phyloP scores from a whole-genome alignment of 2,113 vertebrate species.

The Thryonomys swinderianus region DNA sequence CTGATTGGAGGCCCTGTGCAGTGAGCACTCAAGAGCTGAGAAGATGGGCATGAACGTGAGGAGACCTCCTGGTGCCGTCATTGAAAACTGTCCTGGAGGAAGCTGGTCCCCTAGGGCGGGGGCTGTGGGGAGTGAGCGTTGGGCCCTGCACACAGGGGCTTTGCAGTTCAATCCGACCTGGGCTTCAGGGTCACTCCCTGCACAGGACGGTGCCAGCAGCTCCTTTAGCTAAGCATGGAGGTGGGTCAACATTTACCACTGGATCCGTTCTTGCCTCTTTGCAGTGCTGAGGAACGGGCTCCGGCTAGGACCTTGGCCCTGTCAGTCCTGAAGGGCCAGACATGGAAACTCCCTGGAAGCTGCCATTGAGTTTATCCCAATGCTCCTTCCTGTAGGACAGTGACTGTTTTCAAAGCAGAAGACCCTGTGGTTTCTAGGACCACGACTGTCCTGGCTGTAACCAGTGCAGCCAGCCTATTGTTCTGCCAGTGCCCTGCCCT shows the following conservation, averaged over 20 bases:
- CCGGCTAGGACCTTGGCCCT: not conserved
- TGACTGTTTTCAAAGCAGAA: not conserved
- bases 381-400: not conserved
- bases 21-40: not conserved
- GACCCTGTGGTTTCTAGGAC: not conserved
- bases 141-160: not conserved
- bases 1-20: not conserved
- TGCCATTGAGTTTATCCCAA: accelerated
- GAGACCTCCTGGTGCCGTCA: not conserved
- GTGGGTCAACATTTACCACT: not conserved
- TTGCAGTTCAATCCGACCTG: not conserved
- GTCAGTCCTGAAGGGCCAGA: not conserved
- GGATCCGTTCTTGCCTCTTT: not conserved
- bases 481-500: not conserved
- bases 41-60: not conserved
- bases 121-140: no score
- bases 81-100: not conserved
- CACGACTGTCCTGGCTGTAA: not conserved
- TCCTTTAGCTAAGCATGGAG: not conserved
- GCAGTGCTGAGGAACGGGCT: not conserved
- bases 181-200: no score
- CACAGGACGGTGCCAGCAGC: no score
- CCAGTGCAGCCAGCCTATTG: not conserved
- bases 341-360: not conserved
- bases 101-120: no score